Base-by-base conservation (phyloP, 2,888 invertebrate species). In the Synanthedon myopaeformis region DNA sequence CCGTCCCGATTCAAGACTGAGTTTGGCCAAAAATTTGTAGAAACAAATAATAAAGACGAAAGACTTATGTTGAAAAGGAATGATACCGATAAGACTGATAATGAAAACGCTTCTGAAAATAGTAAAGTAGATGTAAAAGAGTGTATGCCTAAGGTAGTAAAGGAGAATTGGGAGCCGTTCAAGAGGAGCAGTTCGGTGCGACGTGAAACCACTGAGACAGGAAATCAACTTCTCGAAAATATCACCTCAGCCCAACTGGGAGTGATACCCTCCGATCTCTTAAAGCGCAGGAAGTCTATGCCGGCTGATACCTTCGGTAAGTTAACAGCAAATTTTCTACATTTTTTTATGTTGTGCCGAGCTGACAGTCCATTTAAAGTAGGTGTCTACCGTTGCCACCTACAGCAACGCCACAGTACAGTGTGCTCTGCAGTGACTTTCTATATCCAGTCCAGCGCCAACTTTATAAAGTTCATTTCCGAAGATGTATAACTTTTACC, bases 241-340 rank as follows among this genome's bases (percentile, higher is more conserved):
- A 56, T 82, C 52, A 66, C 72, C 0, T 60, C 74, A 3, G 63
- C 77, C 50, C 71, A 71, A 23, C 65, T 76, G 12, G 68, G 61
- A 41, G 56, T 65, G 1, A 59, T 72, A 4, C 66, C 64, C 3
- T 56, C 66, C 1, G 70, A 73, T n/a, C 68, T 67, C 54, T 58
- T 71, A 52, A 70, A 67, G 6, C 76, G 81, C 13, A 67, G 79
- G 57, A 79, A 79, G 54, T 83, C 84, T 0, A 79, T 82, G 79
- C 82, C 83, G 0, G 58, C 76, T 11, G 80, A 79, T 5, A 60
- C 64, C 3, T 54, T 68, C 41, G 58, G 78, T 81, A 63, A 74
- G 71, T 62, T 53, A 6, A 51, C 42, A 28, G 2, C 28, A 3
- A 28, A 28, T 28, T 35, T 35, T 35, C 35, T 35, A 35, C 35